phyloP scores from a whole-genome alignment of 2,888 invertebrate genomes.

The Brachylomia viminalis region DNA sequence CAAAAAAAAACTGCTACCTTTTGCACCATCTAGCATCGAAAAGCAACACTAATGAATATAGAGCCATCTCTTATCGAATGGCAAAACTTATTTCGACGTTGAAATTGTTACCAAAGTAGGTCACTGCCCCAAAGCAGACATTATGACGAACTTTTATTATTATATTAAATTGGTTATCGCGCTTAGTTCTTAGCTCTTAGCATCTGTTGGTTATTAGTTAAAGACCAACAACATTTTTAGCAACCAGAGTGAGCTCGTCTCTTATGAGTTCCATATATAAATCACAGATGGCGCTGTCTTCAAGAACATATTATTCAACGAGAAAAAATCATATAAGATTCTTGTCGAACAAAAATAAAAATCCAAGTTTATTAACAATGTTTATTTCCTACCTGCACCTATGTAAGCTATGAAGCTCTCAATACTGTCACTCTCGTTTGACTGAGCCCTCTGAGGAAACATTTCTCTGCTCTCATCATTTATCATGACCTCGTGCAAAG shows the following conservation, averaged over 20 bases:
- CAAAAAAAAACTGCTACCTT: background rate
- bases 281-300: constrained; percentile 54
- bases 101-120: background rate
- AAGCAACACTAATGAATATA: constrained; percentile 13
- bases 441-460: constrained; percentile 13
- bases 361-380: constrained; percentile 7
- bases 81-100: background rate
- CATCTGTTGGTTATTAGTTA: background rate
- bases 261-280: background rate
- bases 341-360: constrained; percentile 37
- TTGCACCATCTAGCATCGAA: constrained; percentile 40
- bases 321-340: background rate
- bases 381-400: constrained; percentile 51
- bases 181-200: too few relatives aligned
- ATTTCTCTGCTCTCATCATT: constrained; percentile 59
- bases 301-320: background rate
- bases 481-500: constrained; percentile 80
- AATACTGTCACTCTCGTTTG: constrained; percentile 58
- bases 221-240: background rate
- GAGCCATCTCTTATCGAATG: constrained; percentile 59
- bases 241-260: too few relatives aligned
- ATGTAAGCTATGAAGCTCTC: constrained; percentile 70
- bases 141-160: background rate
- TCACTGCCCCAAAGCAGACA: background rate
- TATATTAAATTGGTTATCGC: background rate